Percentiles rank a stretch among this genome's conserved stretches.
Evolutionary conservation across 2,888 invertebrate species (phyloP).

Genomic region (Ophion slaviceki): DNA sequence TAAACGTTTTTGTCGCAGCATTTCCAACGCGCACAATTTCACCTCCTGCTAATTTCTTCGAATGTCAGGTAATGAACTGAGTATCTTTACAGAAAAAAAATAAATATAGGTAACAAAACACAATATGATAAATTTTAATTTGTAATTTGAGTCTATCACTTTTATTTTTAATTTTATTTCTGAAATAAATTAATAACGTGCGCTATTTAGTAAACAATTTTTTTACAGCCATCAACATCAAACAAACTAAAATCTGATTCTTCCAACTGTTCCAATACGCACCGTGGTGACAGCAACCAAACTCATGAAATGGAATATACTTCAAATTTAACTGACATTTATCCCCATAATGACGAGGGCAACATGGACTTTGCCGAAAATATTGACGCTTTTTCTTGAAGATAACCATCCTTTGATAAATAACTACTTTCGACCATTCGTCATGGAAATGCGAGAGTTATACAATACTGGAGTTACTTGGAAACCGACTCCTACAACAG

Average conservation of each 20-base stretch:
- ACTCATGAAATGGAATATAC: not conserved
- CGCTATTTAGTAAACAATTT: not conserved
- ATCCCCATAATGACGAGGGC: not conserved
- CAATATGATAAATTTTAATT: not conserved
- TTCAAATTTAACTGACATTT: not conserved
- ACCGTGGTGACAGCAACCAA: not conserved
- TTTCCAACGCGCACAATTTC: not conserved
- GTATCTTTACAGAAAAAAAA: not conserved
- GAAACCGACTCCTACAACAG: not conserved
- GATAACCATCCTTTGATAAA: slow-evolving; percentile 27
- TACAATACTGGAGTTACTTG: slow-evolving; percentile 14
- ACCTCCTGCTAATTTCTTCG: slow-evolving; percentile 1
- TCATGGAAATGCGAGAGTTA: slow-evolving; percentile 14
- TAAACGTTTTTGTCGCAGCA: not conserved
- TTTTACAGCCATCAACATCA: not conserved
- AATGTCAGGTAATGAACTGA: not conserved
- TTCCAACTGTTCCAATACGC: not conserved
- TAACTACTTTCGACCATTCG: slow-evolving; percentile 20
- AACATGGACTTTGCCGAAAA: not conserved
- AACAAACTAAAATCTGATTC: not conserved
- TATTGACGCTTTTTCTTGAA: slow-evolving; percentile 28
- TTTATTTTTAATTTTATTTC: not conserved
- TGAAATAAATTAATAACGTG: slow-evolving; percentile 2
- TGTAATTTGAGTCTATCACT: not conserved
- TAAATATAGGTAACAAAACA: not conserved